phyloP scores from a whole-genome alignment of 2,797 vertebrate species.

The Chrosomus eos region DNA sequence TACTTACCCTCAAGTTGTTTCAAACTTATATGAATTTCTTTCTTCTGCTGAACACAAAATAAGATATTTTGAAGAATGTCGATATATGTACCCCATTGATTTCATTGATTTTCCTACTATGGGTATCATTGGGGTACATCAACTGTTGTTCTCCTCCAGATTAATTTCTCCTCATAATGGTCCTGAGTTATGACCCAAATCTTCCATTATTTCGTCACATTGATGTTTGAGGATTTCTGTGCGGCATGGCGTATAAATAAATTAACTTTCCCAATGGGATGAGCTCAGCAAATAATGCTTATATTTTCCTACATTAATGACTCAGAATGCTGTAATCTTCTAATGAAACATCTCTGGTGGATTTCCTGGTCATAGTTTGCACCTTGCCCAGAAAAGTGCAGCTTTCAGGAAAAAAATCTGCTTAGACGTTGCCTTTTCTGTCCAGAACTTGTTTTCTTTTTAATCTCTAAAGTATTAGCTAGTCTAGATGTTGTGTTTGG shows the following conservation, averaged over 20 bases:
- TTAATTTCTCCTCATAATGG: background rate
- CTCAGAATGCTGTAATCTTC: constrained; percentile 37
- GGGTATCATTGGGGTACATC: too few relatives aligned
- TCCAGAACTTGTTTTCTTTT: background rate
- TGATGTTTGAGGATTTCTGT: background rate
- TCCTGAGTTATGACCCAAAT: background rate
- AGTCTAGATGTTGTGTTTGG: background rate
- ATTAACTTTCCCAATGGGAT: background rate
- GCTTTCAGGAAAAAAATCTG: background rate
- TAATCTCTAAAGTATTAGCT: background rate
- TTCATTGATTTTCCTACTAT: too few relatives aligned
- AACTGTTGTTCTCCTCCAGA: background rate
- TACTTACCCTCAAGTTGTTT: too few relatives aligned
- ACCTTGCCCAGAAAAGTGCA: background rate
- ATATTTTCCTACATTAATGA: constrained; percentile 17
- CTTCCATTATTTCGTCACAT: background rate
- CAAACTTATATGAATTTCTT: too few relatives aligned
- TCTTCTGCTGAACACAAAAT: too few relatives aligned
- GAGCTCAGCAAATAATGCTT: background rate
- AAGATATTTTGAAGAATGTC: too few relatives aligned
- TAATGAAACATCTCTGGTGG: constrained; percentile 6
- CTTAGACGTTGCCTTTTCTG: background rate
- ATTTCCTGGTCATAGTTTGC: background rate
- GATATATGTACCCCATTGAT: too few relatives aligned
- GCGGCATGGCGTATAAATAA: background rate